Percentiles rank a stretch among this genome's conserved stretches.
phyloP scores from a whole-genome alignment of 2,888 invertebrate species.

The Catocala fraxini region DNA sequence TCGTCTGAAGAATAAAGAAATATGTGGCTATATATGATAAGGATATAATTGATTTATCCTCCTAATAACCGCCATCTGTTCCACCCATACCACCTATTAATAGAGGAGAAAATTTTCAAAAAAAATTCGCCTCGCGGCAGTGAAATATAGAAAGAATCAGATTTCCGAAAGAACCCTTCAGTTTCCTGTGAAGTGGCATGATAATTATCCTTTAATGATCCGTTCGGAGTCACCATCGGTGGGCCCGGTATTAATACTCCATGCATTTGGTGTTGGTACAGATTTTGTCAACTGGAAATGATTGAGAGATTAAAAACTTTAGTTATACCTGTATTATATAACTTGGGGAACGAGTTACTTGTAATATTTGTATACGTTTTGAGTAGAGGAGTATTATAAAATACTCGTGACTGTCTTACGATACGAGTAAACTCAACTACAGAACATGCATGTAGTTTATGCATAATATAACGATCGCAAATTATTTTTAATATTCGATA shows the following conservation, averaged over 20 bases:
- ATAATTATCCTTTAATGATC: slow-evolving; percentile 85
- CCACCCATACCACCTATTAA: slow-evolving; percentile 12
- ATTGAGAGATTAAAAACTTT: neutral
- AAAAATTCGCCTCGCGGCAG: slow-evolving; percentile 53
- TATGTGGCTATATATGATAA: neutral
- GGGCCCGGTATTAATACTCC: slow-evolving; percentile 75
- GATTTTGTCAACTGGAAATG: slow-evolving; percentile 38
- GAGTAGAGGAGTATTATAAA: no score
- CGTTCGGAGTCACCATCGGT: slow-evolving; percentile 78
- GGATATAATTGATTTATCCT: slow-evolving; percentile 10
- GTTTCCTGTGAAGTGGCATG: slow-evolving; percentile 79
- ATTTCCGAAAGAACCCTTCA: slow-evolving; percentile 80
- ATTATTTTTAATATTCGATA: no score
- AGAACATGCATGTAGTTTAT: no score
- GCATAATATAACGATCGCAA: no score
- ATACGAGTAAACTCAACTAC: no score
- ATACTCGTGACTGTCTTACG: no score
- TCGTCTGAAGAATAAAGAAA: neutral
- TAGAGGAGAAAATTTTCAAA: slow-evolving; percentile 55
- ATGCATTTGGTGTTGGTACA: slow-evolving; percentile 75
- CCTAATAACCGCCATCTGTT: slow-evolving; percentile 9
- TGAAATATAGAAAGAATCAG: slow-evolving; percentile 76
- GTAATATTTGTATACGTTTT: no score
- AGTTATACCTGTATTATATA: no score
- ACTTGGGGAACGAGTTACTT: no score